Percentiles rank a stretch among this genome's conserved stretches.
These are phyloP conservation scores for Pycnonotus jocosus DNA, from an alignment of 2,113 vertebrate genomes.

Conservation along the genomic window DNA sequence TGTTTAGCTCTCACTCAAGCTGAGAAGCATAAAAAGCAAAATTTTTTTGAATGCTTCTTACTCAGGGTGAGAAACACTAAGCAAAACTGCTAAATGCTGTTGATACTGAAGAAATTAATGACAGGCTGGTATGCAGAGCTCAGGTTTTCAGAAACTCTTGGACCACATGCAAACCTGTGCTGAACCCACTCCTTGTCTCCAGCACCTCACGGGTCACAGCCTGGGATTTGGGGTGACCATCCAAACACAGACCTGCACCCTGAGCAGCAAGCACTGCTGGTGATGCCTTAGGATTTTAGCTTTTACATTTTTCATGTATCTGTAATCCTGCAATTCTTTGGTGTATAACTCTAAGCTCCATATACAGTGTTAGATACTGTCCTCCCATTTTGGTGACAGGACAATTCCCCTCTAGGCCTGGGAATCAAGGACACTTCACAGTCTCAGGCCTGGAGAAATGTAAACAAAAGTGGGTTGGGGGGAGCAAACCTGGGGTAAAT, in stretches of 20 bases:
- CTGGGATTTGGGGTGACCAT: not conserved
- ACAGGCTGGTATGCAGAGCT: not conserved
- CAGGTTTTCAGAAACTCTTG: not conserved
- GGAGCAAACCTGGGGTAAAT: not conserved
- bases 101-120: not conserved
- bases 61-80: not conserved
- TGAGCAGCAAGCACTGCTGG: not conserved
- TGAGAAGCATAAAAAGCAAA: not conserved
- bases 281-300: not conserved
- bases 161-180: not conserved
- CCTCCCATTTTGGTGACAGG: not conserved
- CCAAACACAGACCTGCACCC: not conserved
- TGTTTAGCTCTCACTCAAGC: not conserved
- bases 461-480: not conserved
- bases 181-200: not conserved
- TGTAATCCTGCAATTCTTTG: not conserved
- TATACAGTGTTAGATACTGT: rapidly evolving
- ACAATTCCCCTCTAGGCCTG: not conserved
- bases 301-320: rapidly evolving
- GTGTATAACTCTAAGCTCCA: not conserved
- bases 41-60: not conserved
- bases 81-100: not conserved
- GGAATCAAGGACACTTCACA: not conserved
- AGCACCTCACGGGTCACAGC: not conserved
- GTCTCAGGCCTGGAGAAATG: not conserved